Evolutionary conservation across 2,113 vertebrate species (phyloP).

Genomic region (Myrmecophaga tridactyla): DNA sequence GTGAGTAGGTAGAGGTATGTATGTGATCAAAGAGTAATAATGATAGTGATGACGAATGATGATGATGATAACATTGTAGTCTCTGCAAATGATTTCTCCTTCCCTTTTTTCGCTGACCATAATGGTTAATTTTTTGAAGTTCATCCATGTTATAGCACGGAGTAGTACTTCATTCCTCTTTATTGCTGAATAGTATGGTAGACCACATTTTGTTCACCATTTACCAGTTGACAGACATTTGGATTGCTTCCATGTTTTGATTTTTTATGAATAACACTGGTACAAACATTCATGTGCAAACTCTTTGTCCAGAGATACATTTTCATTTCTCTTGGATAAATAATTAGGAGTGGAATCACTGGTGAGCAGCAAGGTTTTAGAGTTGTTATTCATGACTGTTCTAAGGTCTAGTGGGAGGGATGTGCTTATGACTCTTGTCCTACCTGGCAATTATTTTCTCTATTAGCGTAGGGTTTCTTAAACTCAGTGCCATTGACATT

Average conservation of each 20-base stretch:
- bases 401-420: background rate
- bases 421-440: background rate
- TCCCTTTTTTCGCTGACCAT: background rate
- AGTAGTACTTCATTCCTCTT: background rate
- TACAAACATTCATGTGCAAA: background rate
- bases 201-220: background rate
- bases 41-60: too few relatives aligned
- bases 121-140: background rate
- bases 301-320: background rate
- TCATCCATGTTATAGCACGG: rapidly evolving
- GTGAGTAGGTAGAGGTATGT: too few relatives aligned
- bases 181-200: background rate
- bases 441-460: background rate
- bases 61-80: background rate
- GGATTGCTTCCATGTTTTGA: background rate
- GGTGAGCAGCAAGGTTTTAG: background rate
- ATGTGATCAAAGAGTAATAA: too few relatives aligned
- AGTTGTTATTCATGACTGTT: too few relatives aligned
- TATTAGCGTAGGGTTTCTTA: background rate
- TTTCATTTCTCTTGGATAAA: background rate
- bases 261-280: background rate
- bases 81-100: background rate
- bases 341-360: background rate
- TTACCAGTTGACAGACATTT: background rate
- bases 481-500: background rate